phyloP scores from a whole-genome alignment of 2,113 vertebrate genomes.

The Xiphophorus couchianus region DNA sequence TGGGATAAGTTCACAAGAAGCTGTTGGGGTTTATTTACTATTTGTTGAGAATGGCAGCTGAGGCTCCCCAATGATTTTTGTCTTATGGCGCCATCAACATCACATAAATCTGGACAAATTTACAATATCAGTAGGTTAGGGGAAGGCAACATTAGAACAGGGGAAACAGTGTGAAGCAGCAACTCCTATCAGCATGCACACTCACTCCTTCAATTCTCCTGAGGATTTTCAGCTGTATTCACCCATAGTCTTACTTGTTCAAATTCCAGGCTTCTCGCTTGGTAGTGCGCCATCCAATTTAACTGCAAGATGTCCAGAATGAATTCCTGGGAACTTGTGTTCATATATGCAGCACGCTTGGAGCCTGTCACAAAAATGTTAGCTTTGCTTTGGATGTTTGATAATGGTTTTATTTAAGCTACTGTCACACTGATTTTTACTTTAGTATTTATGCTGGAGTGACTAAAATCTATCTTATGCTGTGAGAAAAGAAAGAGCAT shows the following conservation, averaged over 20 bases:
- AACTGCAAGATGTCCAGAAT: background rate
- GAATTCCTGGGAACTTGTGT: background rate
- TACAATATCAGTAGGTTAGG: background rate
- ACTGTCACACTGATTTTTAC: background rate
- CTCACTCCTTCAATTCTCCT: slow-evolving; percentile 5
- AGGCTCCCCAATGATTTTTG: background rate
- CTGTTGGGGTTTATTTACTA: background rate
- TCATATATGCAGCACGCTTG: background rate
- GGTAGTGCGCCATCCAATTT: background rate
- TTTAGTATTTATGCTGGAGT: background rate
- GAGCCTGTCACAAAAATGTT: background rate
- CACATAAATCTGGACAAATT: background rate
- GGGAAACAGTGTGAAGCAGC: background rate
- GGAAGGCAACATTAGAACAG: background rate
- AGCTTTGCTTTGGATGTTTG: background rate
- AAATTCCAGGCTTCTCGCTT: background rate
- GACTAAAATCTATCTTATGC: slow-evolving; percentile 25
- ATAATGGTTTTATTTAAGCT: background rate
- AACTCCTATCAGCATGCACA: slow-evolving; percentile 8
- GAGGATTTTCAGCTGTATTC: slow-evolving; percentile 7
- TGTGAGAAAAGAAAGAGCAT: slow-evolving; percentile 14
- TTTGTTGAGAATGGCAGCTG: background rate
- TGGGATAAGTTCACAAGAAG: background rate
- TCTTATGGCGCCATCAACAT: background rate
- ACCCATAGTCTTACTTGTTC: slow-evolving; percentile 6